Percentiles rank a stretch among this genome's conserved stretches.
phyloP scores from a whole-genome alignment of 2,888 invertebrate species.

The Camponotus fellah region DNA sequence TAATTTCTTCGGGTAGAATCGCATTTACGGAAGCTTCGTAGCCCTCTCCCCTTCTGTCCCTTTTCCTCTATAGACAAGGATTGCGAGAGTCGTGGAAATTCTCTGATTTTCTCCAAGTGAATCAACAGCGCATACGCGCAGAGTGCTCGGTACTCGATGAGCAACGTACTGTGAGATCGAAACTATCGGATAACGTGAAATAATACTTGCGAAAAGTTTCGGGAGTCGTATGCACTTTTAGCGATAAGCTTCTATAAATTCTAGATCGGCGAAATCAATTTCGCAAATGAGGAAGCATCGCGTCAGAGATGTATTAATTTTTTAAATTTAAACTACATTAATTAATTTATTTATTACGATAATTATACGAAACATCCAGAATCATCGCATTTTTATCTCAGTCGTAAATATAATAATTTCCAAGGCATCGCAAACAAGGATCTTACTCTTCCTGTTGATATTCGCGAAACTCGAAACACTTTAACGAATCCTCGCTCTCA shows the following conservation, averaged over 20 bases:
- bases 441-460: not conserved
- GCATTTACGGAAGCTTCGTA: constrained; percentile 40
- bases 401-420: not conserved
- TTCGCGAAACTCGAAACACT: constrained; percentile 49
- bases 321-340: too few relatives aligned
- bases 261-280: not conserved
- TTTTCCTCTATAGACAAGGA: constrained; percentile 31
- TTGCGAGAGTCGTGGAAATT: constrained; percentile 45
- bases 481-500: constrained; percentile 37
- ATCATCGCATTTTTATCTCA: not conserved
- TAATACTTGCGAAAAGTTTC: constrained; percentile 13
- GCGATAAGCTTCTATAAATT: not conserved
- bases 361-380: not conserved
- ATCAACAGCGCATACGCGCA: constrained; percentile 29
- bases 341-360: not conserved
- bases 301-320: not conserved
- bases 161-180: constrained; percentile 39
- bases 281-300: not conserved
- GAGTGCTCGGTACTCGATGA: constrained; percentile 33
- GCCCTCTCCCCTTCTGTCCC: not conserved
- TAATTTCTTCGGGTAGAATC: constrained; percentile 59
- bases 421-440: not conserved
- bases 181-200: constrained; percentile 30
- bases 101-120: constrained; percentile 40
- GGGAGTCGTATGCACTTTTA: constrained; percentile 10